Evolutionary conservation across 2,888 invertebrate species (phyloP), one percentile per base, ranked within the genome.

Genomic region (Carpatolechia fugitivella): DNA sequence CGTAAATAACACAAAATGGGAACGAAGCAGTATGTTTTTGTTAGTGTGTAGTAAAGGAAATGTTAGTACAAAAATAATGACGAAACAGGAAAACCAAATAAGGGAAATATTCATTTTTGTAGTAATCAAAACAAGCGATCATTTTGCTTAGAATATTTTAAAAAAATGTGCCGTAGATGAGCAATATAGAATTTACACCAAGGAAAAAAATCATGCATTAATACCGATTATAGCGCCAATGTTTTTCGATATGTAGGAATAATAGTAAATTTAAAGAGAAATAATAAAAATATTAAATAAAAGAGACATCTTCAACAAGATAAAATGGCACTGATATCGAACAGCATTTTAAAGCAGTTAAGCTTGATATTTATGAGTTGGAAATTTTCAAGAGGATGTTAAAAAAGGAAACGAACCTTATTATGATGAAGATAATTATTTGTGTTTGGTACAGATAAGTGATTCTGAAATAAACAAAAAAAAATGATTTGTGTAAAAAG

Each of bases 361-460:
- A 85, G 82, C 63, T 61, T 57, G 63, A 56, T 70, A 73, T 69
- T 66, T 71, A 75, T 77, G 77, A 78, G 74, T 68, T 72, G 74
- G 78, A 80, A 78, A 72, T 69, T 63, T 73, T 77, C 73, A 78
- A 78, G 76, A 81, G 76, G 74, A 79, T 81, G 84, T 85, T 82
- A 87, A 78, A 83, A 81, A 85, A 88, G 82, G 82, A 85, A 89
- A 90, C 89, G 89, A 91, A 95, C 95, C 95, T 95, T 94, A 91
- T 92, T 93, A 87, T 93, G 94, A 91, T 94, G 94, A 80, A 93
- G 94, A 91, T 93, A 95, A 93, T 94, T 95, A 94, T 93, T 93
- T 93, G 93, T 94, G 93, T 93, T 93, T 92, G 95, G 95, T 92
- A 95, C 95, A 93, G 94, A 94, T 93, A 95, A 95, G 93, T 94